Base-by-base conservation (phyloP, 2,797 vertebrate genomes). In the Eutrigla gurnardus region DNA sequence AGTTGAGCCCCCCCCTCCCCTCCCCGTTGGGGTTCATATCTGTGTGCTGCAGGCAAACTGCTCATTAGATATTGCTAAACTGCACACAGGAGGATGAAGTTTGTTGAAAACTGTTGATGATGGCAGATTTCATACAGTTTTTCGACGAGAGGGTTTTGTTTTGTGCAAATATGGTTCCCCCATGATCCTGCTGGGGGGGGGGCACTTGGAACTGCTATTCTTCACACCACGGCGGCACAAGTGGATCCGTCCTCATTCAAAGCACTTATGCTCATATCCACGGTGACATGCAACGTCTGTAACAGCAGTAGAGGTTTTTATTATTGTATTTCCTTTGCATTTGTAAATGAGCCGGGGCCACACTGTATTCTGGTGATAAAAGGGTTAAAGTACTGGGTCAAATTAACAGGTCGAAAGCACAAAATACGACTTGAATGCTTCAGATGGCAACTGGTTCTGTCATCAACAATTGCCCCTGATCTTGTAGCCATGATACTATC, bases 11-110 rank as follows among this genome's bases (percentile, higher is more conserved):
- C 5, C 5, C 25, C 25, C 25, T 25, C 58, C 33, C 13, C 80
- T 91, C 93, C 91, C 91, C 89, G 80, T 78, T 11, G 32, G 78
- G 50, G 70, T 66, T 55, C 83, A 70, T 94, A 95, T 95, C 93
- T 78, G 58, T 6, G 11, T 3, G 49, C 73, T 81, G 81, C 94
- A 95, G 90, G 73, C 92, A 87, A 25, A 90, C 92, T n/a, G 80
- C 73, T 76, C 42, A 6, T 61, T 54, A 86, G 89, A 92, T 89
- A 85, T 81, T 59, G 61, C 60, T 40, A 64, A 89, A 89, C 77
- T 66, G 73, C 49, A 73, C 6, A 58, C 50, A 50, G 7, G 35
- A 47, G 42, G 53, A 49, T 11, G 54, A 65, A 55, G 52, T 63
- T 39, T 55, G 55, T 52, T 60, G 14, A 73, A 69, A 72, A 62